Conservation (phyloP, 2,888 invertebrate genomes). For the Parnassius apollo region DNA sequence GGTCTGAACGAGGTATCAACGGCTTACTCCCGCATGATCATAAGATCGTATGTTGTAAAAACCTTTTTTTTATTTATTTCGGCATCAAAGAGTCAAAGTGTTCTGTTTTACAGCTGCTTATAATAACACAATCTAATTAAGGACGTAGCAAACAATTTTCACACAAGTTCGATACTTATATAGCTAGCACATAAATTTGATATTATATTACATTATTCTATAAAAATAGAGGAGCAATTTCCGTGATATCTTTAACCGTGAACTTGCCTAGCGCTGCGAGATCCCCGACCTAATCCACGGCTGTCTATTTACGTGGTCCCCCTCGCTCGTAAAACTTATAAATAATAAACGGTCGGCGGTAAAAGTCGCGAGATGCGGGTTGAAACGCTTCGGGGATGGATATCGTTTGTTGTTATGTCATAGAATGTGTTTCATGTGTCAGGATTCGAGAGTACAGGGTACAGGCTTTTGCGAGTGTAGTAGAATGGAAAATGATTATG, state of each 20-base stretch:
- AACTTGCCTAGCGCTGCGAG: constrained; percentile 39
- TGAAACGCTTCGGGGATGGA: constrained; percentile 11
- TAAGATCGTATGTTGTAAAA: too few species aligned
- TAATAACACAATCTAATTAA: too few species aligned
- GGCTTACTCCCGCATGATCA: too few species aligned
- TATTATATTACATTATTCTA: neutral
- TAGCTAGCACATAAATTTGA: neutral
- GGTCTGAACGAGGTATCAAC: too few species aligned
- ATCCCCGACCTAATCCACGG: constrained; percentile 42
- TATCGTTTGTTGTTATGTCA: constrained; percentile 12
- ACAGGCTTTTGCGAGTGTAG: neutral
- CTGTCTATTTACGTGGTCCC: constrained; percentile 42
- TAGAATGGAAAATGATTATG: neutral
- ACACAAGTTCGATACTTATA: neutral
- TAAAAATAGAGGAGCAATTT: constrained; percentile 9
- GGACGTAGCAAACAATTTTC: too few species aligned
- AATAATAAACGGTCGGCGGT: constrained; percentile 46
- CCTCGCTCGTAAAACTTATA: constrained; percentile 54
- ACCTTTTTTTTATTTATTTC: too few species aligned
- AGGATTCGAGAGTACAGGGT: neutral
- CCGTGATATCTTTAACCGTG: constrained; percentile 38
- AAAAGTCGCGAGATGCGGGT: constrained; percentile 21
- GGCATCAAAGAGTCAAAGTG: too few species aligned
- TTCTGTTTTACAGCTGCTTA: too few species aligned
- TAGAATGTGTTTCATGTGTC: constrained; percentile 12